Evolutionary conservation across 2,888 invertebrate species (phyloP).

Genomic region (Antheraea assamensis): DNA sequence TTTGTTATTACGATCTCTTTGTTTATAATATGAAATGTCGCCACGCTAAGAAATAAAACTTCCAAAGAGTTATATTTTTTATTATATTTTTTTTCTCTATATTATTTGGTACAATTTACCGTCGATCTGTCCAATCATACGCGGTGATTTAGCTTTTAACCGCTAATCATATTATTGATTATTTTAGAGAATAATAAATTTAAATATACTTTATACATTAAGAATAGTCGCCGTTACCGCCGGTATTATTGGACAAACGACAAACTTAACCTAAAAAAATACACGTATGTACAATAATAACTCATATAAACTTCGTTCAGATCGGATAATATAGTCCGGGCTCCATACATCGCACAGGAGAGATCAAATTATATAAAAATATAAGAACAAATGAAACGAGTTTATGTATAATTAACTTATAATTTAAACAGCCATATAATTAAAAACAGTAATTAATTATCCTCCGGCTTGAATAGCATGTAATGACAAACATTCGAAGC

Average conservation of each 20-base stretch:
- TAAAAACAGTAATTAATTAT: constrained; percentile 14
- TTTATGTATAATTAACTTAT: constrained; percentile 24
- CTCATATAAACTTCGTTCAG: constrained; percentile 11
- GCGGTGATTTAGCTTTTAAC: constrained; percentile 39
- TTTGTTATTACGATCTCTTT: constrained; percentile 1
- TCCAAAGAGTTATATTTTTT: constrained; percentile 40
- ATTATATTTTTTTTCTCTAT: constrained; percentile 58
- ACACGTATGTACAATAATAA: constrained; percentile 37
- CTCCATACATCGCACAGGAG: constrained; percentile 10
- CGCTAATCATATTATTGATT: constrained; percentile 28
- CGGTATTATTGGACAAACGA: constrained; percentile 68
- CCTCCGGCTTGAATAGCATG: background rate
- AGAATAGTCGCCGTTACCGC: constrained; percentile 36
- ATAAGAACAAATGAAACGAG: constrained; percentile 3
- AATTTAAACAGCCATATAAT: constrained; percentile 30
- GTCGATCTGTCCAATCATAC: constrained; percentile 69
- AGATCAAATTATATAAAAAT: constrained; percentile 18
- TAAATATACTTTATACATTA: constrained; percentile 31
- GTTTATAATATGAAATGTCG: constrained; percentile 5
- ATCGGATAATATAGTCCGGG: constrained; percentile 11
- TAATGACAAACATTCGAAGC: background rate
- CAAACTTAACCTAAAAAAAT: constrained; percentile 34
- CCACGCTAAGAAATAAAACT: constrained; percentile 38
- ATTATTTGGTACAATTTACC: constrained; percentile 73
- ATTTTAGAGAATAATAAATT: constrained; percentile 28